Conservation (phyloP, 1,140 invertebrate species). For the Danaus melanippus region DNA sequence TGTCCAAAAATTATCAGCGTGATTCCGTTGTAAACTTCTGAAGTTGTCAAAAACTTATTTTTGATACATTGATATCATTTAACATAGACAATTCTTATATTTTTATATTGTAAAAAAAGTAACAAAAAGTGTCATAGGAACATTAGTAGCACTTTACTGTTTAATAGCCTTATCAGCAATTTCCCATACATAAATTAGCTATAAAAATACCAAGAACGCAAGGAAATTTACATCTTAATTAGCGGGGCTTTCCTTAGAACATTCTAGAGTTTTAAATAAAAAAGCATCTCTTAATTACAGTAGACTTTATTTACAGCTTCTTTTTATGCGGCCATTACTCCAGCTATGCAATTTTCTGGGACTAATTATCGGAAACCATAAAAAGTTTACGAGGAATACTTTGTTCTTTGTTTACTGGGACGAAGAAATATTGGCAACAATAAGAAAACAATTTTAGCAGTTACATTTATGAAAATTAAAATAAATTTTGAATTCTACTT, state of each 20-base stretch:
- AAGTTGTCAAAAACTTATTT: no score
- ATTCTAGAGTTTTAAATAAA: slow-evolving; percentile 19
- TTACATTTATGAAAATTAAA: not conserved
- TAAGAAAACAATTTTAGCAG: not conserved
- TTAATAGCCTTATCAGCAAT: no score
- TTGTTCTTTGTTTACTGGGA: slow-evolving; percentile 11
- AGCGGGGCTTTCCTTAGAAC: slow-evolving; percentile 13
- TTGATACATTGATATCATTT: no score
- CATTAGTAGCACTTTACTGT: no score
- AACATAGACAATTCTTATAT: no score
- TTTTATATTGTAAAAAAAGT: no score
- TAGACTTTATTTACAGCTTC: slow-evolving; percentile 30
- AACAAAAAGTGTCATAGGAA: no score
- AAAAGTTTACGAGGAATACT: slow-evolving; percentile 16
- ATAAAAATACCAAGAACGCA: not conserved
- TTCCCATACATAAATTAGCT: no score
- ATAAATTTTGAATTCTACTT: slow-evolving; percentile 33
- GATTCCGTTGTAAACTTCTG: no score
- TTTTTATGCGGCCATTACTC: slow-evolving; percentile 33
- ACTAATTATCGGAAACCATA: slow-evolving; percentile 36
- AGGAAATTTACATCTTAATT: slow-evolving; percentile 17
- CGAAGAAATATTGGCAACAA: slow-evolving; percentile 1
- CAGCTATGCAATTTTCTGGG: slow-evolving; percentile 31
- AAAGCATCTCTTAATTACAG: slow-evolving; percentile 33
- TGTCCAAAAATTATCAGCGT: no score